A percentile compares a stretch with the other conserved stretches of the same genome.
Evolutionary conservation across 2,888 invertebrate species (phyloP).

Genomic region (Monopis laevigella): DNA sequence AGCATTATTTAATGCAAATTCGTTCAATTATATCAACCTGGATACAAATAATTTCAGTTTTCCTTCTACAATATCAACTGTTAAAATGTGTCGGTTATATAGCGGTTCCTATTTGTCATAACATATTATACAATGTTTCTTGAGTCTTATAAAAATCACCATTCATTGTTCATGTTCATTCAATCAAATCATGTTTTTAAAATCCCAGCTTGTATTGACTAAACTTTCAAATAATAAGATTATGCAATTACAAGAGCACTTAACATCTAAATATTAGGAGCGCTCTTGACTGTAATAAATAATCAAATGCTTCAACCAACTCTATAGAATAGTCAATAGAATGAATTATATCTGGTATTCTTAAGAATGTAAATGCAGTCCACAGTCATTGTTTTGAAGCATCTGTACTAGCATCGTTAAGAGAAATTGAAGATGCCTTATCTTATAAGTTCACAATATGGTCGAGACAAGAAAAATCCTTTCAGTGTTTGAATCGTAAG

Average conservation of each 20-base stretch:
- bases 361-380: conserved; percentile 94
- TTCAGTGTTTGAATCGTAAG: conserved; percentile 86
- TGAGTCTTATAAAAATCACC: conserved; percentile 90
- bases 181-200: too few species aligned
- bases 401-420: conserved; percentile 86
- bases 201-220: conserved; percentile 88
- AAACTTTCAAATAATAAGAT: conserved; percentile 86
- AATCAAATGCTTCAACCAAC: conserved; percentile 84
- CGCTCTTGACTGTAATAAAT: conserved; percentile 84
- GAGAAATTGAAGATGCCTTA: conserved; percentile 90
- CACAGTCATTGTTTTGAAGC: conserved; percentile 86
- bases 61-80: conserved; percentile 93
- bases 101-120: conserved; percentile 92
- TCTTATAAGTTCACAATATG: conserved; percentile 90
- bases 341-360: conserved; percentile 84
- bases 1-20: conserved; percentile 83
- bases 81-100: conserved; percentile 90
- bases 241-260: conserved; percentile 88
- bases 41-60: conserved; percentile 88
- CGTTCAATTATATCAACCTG: conserved; percentile 91
- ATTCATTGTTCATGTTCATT: too few species aligned
- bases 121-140: conserved; percentile 84
- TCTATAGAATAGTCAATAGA: conserved; percentile 79
- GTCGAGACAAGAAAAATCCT: conserved; percentile 77
- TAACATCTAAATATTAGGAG: conserved; percentile 88